A percentile compares a stretch with the other conserved stretches of the same genome.
These are phyloP conservation scores for Plagodis dolabraria DNA, from an alignment of 2,888 invertebrate species.

Conservation along the genomic window DNA sequence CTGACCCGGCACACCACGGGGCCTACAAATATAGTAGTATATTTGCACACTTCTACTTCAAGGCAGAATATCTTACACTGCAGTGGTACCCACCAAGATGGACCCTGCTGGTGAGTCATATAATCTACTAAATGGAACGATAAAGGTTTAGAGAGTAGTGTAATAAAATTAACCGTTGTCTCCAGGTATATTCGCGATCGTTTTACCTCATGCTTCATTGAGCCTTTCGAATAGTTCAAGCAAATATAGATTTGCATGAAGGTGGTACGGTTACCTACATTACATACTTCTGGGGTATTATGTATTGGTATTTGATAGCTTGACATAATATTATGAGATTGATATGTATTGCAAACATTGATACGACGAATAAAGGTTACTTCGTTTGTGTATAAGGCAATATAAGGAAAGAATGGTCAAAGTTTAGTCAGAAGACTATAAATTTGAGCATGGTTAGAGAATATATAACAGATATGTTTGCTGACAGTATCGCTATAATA, in stretches of 20 bases:
- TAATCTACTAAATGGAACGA: no score
- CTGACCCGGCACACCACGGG: no score
- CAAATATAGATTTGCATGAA: conserved; percentile 42
- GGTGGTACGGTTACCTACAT: conserved; percentile 17
- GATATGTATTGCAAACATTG: no score
- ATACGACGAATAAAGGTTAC: not conserved
- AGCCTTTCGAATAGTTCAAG: conserved; percentile 47
- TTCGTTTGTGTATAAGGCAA: not conserved
- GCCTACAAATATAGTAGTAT: no score
- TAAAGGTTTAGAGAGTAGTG: not conserved
- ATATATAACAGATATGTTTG: no score
- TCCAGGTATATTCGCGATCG: conserved; percentile 41
- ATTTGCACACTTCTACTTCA: no score
- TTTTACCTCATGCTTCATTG: conserved; percentile 46
- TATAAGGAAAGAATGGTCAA: not conserved
- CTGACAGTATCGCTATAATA: no score
- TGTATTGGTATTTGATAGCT: conserved; percentile 22
- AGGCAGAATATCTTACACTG: no score
- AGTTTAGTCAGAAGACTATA: no score
- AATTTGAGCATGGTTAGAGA: no score
- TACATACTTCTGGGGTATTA: conserved; percentile 27
- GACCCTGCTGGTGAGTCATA: no score
- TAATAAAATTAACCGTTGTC: conserved; percentile 9
- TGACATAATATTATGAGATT: conserved; percentile 20
- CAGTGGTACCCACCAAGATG: no score